These are phyloP conservation scores for Drosophila maculinotata DNA, from an alignment of 2,888 invertebrate species.

Conservation along the genomic window DNA sequence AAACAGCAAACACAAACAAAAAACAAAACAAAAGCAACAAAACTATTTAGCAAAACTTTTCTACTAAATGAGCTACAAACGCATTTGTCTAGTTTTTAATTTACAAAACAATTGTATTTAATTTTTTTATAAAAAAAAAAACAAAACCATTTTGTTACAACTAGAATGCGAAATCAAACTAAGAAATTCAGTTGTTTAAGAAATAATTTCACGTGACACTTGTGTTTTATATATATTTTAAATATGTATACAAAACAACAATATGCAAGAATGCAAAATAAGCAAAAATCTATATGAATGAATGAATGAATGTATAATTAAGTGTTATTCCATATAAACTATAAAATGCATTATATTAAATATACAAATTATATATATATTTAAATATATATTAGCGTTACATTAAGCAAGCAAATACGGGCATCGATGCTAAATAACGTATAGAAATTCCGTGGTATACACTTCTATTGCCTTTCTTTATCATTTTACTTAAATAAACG, in stretches of 20 bases:
- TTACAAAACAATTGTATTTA: constrained; percentile 19
- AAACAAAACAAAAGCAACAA: constrained; percentile 39
- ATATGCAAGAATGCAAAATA: constrained; percentile 52
- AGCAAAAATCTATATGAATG: constrained; percentile 65
- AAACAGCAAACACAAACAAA: constrained; percentile 33
- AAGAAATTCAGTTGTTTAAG: constrained; percentile 33
- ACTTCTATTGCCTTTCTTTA: constrained; percentile 77
- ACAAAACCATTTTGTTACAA: constrained; percentile 10
- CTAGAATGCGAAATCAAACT: constrained; percentile 29
- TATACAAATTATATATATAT: constrained; percentile 54
- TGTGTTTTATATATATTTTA: constrained; percentile 60
- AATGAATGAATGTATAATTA: constrained; percentile 82
- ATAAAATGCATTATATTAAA: constrained; percentile 78
- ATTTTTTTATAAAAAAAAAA: constrained; percentile 1
- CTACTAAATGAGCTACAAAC: constrained; percentile 58
- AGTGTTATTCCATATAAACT: constrained; percentile 84
- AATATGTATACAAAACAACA: constrained; percentile 65
- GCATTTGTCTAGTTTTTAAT: constrained; percentile 38
- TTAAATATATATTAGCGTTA: constrained; percentile 68
- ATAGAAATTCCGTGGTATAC: constrained; percentile 70
- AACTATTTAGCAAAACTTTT: constrained; percentile 59
- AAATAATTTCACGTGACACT: constrained; percentile 24
- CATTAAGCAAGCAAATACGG: constrained; percentile 63
- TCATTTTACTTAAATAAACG: constrained; percentile 74
- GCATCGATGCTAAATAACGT: constrained; percentile 64